These are phyloP conservation scores for Apteryx owenii DNA, from an alignment of 2,113 vertebrate species.

Conservation along the genomic window DNA sequence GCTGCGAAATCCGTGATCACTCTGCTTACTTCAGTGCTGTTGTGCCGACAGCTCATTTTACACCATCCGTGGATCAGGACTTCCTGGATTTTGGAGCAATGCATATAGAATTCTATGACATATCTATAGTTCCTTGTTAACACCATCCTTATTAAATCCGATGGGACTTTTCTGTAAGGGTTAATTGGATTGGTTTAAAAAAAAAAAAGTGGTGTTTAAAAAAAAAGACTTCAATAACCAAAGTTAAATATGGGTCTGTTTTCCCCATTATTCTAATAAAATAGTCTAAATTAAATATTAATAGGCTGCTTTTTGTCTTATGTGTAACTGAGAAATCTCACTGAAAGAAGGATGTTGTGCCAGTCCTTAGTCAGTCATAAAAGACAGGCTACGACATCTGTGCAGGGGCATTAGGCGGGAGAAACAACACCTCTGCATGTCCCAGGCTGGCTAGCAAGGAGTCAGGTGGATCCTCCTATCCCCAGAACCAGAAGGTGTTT, in stretches of 20 bases:
- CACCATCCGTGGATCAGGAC: fast-evolving
- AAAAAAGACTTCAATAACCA: not conserved
- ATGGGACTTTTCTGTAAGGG: not conserved
- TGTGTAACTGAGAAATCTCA: not conserved
- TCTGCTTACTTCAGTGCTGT: not conserved
- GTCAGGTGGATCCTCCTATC: not conserved
- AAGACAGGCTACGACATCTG: not conserved
- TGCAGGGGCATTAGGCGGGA: not conserved
- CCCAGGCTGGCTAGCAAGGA: not conserved
- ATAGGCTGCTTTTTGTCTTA: not conserved
- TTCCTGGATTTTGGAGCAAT: not conserved
- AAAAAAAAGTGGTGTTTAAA: not conserved
- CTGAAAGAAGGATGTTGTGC: not conserved
- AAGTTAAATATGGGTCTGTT: not conserved
- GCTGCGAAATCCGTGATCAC: fast-evolving
- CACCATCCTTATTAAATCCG: not conserved
- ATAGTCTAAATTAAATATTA: not conserved
- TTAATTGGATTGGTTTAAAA: conserved; percentile 22
- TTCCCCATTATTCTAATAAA: not conserved
- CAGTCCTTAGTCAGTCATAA: not conserved
- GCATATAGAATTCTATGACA: not conserved
- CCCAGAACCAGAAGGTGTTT: not conserved
- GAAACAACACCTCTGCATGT: not conserved
- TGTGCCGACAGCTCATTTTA: not conserved
- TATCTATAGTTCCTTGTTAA: not conserved